Conservation (phyloP, 2,888 invertebrate species). For the Hermaeophaga mercurialis region DNA sequence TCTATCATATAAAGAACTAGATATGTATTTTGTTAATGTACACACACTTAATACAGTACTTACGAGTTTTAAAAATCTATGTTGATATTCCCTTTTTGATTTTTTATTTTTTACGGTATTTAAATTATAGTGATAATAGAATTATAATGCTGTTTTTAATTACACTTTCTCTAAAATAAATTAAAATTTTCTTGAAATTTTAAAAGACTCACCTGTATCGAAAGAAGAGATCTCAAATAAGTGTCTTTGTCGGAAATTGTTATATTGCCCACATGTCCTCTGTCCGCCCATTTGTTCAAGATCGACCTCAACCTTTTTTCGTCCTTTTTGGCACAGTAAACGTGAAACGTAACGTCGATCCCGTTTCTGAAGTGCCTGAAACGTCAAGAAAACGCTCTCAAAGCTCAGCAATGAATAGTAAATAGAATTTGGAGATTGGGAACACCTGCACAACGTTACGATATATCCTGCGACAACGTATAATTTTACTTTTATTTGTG, state of each 20-base stretch:
- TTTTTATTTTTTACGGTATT: no score
- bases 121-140: neutral
- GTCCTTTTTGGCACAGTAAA: conserved; percentile 61
- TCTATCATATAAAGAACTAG: no score
- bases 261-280: conserved; percentile 43
- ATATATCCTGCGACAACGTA: no score
- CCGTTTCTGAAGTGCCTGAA: conserved; percentile 55
- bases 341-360: conserved; percentile 61
- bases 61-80: no score
- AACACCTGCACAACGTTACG: neutral
- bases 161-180: no score
- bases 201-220: conserved; percentile 64
- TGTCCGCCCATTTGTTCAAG: conserved; percentile 42
- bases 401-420: conserved; percentile 21
- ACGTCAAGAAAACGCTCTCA: conserved; percentile 28
- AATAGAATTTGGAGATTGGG: conserved; percentile 11
- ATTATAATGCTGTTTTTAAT: conserved; percentile 45
- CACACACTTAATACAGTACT: no score
- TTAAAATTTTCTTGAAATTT: conserved; percentile 38
- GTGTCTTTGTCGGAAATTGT: conserved; percentile 66
- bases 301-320: conserved; percentile 60
- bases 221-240: conserved; percentile 66
- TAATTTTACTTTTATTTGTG: no score
- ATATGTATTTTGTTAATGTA: no score
- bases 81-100: no score